Percentiles rank a stretch among this genome's conserved stretches.
Evolutionary conservation across 2,113 vertebrate genomes (phyloP).

Genomic region (Trachemys scripta): DNA sequence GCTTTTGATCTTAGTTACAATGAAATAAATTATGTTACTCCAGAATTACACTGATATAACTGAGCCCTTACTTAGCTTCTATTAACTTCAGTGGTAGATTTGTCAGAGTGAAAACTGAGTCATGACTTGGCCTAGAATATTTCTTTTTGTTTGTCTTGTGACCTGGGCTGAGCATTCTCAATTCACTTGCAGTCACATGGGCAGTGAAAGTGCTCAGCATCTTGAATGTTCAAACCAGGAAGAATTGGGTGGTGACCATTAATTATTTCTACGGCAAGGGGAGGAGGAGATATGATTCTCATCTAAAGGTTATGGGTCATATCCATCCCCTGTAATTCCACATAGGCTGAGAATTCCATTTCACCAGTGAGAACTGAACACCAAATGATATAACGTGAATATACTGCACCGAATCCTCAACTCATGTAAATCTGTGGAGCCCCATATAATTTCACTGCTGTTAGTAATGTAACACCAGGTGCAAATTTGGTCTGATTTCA

Average conservation of each 20-base stretch:
- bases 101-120: background rate
- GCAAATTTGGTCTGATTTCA: background rate
- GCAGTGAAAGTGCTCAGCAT: conserved; percentile 51
- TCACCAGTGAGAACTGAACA: background rate
- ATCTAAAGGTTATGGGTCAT: background rate
- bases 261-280: conserved; percentile 10
- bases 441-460: background rate
- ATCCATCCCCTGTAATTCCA: background rate
- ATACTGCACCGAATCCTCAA: background rate
- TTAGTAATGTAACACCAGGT: background rate
- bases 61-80: accelerated
- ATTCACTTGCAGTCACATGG: background rate
- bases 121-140: background rate
- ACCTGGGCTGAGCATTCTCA: background rate
- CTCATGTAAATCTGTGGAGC: background rate
- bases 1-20: accelerated
- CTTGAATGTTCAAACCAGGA: conserved; percentile 37
- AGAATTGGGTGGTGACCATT: background rate
- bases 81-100: background rate
- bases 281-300: background rate
- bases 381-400: background rate
- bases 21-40: background rate
- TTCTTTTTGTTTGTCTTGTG: background rate
- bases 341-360: background rate
- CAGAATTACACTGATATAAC: background rate